A percentile compares a stretch with the other conserved stretches of the same genome.
These are phyloP conservation scores for Drosophila athabasca DNA, from an alignment of 1,140 invertebrate genomes.

Conservation along the genomic window DNA sequence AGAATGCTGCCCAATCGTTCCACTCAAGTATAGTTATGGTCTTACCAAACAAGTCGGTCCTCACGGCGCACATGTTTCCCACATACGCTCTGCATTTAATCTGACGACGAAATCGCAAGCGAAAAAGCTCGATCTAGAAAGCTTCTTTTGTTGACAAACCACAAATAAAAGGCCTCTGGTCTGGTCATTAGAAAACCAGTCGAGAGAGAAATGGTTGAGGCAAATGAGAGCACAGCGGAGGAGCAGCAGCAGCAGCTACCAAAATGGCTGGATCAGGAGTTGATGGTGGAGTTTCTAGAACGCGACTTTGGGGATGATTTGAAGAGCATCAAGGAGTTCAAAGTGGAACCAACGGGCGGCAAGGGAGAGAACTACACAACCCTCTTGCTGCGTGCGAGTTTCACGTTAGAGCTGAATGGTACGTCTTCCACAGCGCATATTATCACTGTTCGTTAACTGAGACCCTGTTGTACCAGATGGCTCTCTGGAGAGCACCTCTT, in stretches of 20 bases:
- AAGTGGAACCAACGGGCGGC: slow-evolving; percentile 34
- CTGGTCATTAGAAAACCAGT: too few relatives aligned
- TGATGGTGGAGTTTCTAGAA: slow-evolving; percentile 47
- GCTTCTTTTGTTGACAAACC: too few relatives aligned
- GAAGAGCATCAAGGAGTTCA: slow-evolving; percentile 41
- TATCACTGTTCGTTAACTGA: neutral
- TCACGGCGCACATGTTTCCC: too few relatives aligned
- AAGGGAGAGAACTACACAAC: slow-evolving; percentile 74
- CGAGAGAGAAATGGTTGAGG: slow-evolving; percentile 29
- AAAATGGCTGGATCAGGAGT: slow-evolving; percentile 34
- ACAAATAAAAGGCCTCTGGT: slow-evolving; percentile 16
- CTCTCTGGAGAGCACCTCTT: slow-evolving; percentile 30
- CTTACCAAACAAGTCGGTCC: neutral
- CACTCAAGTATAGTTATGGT: too few relatives aligned
- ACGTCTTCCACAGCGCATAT: neutral
- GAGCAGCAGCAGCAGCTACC: slow-evolving; percentile 21
- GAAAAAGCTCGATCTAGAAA: slow-evolving; percentile 15
- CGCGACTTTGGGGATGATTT: slow-evolving; percentile 49
- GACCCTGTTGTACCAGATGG: slow-evolving; percentile 37
- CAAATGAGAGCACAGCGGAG: slow-evolving; percentile 1
- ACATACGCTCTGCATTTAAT: neutral
- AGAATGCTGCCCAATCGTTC: too few relatives aligned
- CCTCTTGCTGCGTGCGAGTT: slow-evolving; percentile 41
- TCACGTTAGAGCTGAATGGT: slow-evolving; percentile 55
- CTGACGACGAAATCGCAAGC: slow-evolving; percentile 26